Base-by-base conservation (phyloP, 1,140 invertebrate genomes). In the Drosophila persimilis region DNA sequence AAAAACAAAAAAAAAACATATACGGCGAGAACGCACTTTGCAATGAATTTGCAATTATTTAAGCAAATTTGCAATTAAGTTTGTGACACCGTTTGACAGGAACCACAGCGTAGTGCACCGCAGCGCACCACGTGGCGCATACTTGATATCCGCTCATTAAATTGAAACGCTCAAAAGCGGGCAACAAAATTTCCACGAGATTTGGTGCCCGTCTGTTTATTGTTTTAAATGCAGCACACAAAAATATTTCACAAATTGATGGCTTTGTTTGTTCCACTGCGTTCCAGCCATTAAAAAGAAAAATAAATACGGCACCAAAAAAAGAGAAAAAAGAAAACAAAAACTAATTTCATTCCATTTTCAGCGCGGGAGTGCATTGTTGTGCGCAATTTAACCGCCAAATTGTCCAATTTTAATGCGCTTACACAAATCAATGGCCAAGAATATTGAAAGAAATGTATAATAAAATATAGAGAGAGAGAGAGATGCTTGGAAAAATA, bases 121-220 rank as follows among this genome's bases (percentile, higher is more conserved):
- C 29, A 17, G 0, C 43, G 7, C 6, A 8, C 17, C 26, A 58
- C 60, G 46, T 56, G 60, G 22, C 60, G 60, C 29, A 69, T 69
- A 69, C 65, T 29, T 17, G 22, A 69, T 57, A 50, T 44, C 1
- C 11, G 20, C 1, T 0, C 3, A 35, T 13, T 20, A 20, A 50
- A 43, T 48, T 9, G 7, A 24, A 26, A 6, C 63, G 64, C 65
- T 64, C n/a, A 26, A 69, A 69, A 69, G 65, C 51, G 1, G 26
- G 63, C 63, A 29, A 20, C 7, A 39, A 39, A 13, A 13, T 13
- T 5, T 13, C 11, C 35, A 13, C 35, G 4, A 39, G 3, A 39
- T 39, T 9, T 35, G 8, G 35, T 13, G 5, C 35, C 11, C 26
- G n/a, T 9, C 11, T 6, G 22, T 22, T 48, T 41, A 9, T 61